Evolutionary conservation across 1,140 invertebrate genomes (phyloP).

Genomic region (Polypedilum pembai): DNA sequence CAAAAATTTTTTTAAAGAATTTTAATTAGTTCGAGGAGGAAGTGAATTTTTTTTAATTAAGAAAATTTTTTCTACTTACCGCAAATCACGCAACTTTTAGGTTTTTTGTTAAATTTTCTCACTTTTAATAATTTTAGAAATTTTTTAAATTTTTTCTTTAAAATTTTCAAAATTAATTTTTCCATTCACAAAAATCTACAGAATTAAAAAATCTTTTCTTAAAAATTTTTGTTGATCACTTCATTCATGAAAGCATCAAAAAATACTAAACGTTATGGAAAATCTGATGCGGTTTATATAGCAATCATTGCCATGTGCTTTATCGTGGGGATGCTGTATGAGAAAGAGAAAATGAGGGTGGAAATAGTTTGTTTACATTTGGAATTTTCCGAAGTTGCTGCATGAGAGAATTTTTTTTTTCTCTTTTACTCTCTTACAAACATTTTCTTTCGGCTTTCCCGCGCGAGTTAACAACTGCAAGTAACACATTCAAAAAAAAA

Average conservation of each 20-base stretch:
- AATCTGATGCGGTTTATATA: slow-evolving; percentile 26
- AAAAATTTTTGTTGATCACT: background rate
- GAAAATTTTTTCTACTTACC: background rate
- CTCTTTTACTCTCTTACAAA: too few species aligned
- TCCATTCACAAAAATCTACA: background rate
- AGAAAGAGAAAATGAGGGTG: background rate
- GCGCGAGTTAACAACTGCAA: background rate
- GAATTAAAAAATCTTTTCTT: slow-evolving; percentile 1
- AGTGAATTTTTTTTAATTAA: background rate
- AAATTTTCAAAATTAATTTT: background rate
- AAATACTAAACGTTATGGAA: slow-evolving; percentile 26
- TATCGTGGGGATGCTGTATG: background rate
- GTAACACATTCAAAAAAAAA: too few species aligned
- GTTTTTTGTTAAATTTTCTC: background rate
- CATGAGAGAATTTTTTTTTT: too few species aligned
- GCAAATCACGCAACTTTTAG: background rate
- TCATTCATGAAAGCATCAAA: background rate
- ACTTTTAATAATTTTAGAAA: background rate
- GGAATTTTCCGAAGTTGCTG: slow-evolving; percentile 21
- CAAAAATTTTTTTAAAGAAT: background rate
- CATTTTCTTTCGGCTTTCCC: background rate
- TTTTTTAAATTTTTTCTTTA: background rate
- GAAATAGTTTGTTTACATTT: slow-evolving; percentile 24
- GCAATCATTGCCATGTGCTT: slow-evolving; percentile 2
- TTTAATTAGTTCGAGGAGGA: background rate